Base-by-base conservation (phyloP, 1,140 invertebrate genomes). In the Heliconius eleuchia region DNA sequence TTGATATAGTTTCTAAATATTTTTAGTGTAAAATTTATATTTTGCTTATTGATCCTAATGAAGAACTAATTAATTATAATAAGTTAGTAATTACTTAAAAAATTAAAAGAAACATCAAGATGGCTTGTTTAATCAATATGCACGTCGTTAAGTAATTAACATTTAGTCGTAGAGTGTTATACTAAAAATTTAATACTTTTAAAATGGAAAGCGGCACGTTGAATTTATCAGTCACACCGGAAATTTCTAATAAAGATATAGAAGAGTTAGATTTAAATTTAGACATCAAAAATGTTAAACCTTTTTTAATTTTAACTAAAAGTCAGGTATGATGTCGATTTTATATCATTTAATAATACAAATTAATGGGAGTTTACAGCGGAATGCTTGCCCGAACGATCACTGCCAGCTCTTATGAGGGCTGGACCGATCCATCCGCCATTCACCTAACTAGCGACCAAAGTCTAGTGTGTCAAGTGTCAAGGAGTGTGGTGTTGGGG, bases 301-400 rank as follows among this genome's bases (percentile, higher is more conserved):
- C 91, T 19, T 88, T 84, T 84, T 87, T 93, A 71, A 75, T 80
- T 46, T 84, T 92, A 11, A 91, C 87, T 23, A 75, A 82, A 27
- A 82, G 85, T 60, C 91, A 92, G 91, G 90, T 76, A 70, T 27
- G 27, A 52, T 7, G 6, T 18, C 18, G 50, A 52, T 16, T 46
- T 46, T 46, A 46, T 52, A 52, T 52, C 0, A 52, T 52, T 19
- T 5, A 37, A 37, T 37, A 6, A 5, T 6, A 7, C 34, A 37
- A 37, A 37, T 37, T 6, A 6, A 6, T 6, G 34, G 34, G 34
- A 5, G 34, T 7, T 6, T 6, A 34, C 3, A 3, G 3, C 30
- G 30, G 3, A 34, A 34, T 2, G 30, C 30, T 34, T 34, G 3
- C 30, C 30, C 30, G 3, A 34, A 34, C 30, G 30, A 34, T 3